Conservation (phyloP, 2,888 invertebrate species). For the Coremacera marginata region DNA sequence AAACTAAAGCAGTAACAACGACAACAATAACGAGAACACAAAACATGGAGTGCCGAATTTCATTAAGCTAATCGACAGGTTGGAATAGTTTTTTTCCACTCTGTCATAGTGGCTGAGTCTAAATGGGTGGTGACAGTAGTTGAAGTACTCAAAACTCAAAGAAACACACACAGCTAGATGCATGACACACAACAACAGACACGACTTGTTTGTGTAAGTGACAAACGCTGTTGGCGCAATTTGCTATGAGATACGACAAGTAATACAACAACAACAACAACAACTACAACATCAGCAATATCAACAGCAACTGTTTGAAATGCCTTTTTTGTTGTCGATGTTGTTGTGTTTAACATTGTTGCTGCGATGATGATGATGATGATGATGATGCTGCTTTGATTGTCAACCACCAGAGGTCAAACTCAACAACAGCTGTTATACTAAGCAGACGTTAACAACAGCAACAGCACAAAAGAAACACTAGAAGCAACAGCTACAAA, state of each 20-base stretch:
- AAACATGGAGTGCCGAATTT: constrained; percentile 22
- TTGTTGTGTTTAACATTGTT: background rate
- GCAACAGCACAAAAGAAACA: background rate
- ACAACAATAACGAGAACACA: background rate
- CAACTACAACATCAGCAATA: constrained; percentile 18
- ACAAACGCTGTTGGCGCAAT: constrained; percentile 11
- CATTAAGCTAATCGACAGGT: constrained; percentile 37
- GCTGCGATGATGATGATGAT: background rate
- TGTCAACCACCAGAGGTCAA: constrained; percentile 12
- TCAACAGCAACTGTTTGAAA: constrained; percentile 22
- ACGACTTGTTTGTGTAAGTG: constrained; percentile 43
- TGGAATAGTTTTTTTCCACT: background rate
- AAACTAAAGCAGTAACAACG: constrained; percentile 11
- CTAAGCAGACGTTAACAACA: background rate
- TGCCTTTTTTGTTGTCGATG: constrained; percentile 2
- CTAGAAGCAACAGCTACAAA: constrained; percentile 4
- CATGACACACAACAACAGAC: constrained; percentile 19
- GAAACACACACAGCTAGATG: background rate
- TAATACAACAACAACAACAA: background rate
- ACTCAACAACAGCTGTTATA: background rate
- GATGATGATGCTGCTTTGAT: background rate
- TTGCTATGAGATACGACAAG: background rate
- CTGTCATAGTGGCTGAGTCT: background rate
- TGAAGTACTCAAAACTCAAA: no score
- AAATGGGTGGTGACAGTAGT: no score